phyloP scores from a whole-genome alignment of 2,888 invertebrate species.

The Dryomyza anilis region DNA sequence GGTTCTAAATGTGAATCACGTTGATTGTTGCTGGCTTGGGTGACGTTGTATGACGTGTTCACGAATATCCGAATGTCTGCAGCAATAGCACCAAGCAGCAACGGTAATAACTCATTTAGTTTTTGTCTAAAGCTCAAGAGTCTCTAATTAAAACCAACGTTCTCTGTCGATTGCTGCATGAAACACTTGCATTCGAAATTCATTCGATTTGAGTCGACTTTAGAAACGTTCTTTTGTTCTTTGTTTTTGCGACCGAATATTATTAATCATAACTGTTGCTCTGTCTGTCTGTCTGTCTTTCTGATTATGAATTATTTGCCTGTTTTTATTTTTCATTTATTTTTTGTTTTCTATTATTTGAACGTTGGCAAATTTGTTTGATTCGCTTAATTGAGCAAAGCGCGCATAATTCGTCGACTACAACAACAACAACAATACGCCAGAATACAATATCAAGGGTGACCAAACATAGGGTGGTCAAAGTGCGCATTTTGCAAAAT shows the following conservation, averaged over 20 bases:
- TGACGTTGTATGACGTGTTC: not conserved
- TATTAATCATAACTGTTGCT: too few species aligned
- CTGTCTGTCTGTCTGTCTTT: not conserved
- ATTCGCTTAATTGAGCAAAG: constrained; percentile 57
- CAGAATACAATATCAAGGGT: not conserved
- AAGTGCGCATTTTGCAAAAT: too few species aligned
- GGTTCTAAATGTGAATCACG: not conserved
- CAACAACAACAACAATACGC: not conserved
- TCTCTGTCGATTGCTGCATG: not conserved
- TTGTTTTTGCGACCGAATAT: too few species aligned
- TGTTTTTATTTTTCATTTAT: not conserved
- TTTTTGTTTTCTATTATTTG: constrained; percentile 4
- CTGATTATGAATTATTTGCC: not conserved
- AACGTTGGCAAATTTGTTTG: constrained; percentile 41
- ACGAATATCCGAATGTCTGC: not conserved
- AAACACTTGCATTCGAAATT: not conserved
- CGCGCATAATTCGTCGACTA: constrained; percentile 41
- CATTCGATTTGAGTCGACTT: not conserved
- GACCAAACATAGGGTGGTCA: too few species aligned
- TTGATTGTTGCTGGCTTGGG: not conserved
- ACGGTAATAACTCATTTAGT: not conserved
- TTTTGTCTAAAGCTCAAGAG: too few species aligned
- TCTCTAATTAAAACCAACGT: not conserved
- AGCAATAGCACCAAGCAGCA: not conserved
- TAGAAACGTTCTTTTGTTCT: not conserved